phyloP scores from a whole-genome alignment of 2,113 vertebrate genomes.

The Uria aalge region DNA sequence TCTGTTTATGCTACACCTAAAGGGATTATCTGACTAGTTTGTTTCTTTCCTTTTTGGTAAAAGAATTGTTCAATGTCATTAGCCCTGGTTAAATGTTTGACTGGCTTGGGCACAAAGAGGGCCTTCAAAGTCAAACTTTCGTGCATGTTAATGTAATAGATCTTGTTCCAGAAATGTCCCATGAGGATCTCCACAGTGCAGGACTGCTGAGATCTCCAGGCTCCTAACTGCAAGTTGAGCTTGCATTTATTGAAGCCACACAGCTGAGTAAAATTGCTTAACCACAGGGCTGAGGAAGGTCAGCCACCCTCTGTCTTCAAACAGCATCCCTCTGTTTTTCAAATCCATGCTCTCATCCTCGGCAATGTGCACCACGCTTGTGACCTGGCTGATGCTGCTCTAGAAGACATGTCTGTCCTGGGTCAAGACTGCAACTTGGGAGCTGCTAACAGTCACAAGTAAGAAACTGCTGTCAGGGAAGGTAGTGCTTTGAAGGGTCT shows the following conservation, averaged over 20 bases:
- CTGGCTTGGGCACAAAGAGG: not conserved
- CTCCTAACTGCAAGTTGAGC: not conserved
- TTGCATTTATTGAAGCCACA: not conserved
- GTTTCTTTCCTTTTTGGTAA: too few species aligned
- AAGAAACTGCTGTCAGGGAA: not conserved
- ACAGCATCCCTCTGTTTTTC: not conserved
- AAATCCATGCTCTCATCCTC: not conserved
- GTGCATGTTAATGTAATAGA: not conserved
- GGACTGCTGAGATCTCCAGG: not conserved
- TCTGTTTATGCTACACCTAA: too few species aligned
- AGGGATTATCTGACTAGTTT: too few species aligned
- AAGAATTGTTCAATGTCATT: too few species aligned
- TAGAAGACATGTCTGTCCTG: not conserved
- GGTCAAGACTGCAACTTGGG: not conserved
- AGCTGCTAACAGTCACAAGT: not conserved
- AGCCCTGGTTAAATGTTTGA: too few species aligned
- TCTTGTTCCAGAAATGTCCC: not conserved
- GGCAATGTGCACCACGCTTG: not conserved
- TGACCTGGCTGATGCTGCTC: not conserved
- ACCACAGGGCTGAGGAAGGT: not conserved
- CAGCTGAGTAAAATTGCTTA: not conserved
- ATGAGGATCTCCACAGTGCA: not conserved
- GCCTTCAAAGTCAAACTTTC: not conserved
- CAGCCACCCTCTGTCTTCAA: not conserved
- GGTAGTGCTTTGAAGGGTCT: not conserved